A percentile compares a stretch with the other conserved stretches of the same genome.
These are phyloP conservation scores for Hesperia comma DNA, from an alignment of 2,888 invertebrate species.

Conservation along the genomic window DNA sequence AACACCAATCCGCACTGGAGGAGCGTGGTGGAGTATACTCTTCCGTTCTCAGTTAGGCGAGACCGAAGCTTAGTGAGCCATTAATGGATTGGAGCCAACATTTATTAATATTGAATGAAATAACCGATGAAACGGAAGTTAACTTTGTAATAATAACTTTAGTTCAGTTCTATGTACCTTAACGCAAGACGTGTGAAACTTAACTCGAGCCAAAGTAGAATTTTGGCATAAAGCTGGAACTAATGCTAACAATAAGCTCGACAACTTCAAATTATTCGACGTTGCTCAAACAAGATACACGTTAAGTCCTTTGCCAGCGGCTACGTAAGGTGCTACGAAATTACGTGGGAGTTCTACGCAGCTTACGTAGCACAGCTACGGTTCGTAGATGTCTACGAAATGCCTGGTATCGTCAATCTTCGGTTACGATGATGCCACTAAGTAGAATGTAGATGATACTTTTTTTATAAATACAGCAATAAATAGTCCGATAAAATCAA, in stretches of 20 bases:
- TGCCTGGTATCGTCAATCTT: conserved; percentile 21
- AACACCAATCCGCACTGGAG: too few species aligned
- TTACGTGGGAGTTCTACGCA: conserved; percentile 40
- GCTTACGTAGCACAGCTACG: conserved; percentile 40
- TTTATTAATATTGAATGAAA: too few species aligned
- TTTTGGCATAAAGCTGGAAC: conserved; percentile 4
- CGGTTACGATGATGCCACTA: conserved; percentile 11
- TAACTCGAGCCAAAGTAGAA: neutral
- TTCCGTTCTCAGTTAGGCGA: too few species aligned
- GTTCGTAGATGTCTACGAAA: conserved; percentile 27
- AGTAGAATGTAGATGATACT: too few species aligned
- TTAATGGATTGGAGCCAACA: too few species aligned
- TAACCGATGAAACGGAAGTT: too few species aligned
- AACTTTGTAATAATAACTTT: neutral
- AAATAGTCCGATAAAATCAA: too few species aligned
- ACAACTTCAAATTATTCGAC: conserved; percentile 3
- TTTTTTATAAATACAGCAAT: too few species aligned
- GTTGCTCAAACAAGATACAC: conserved; percentile 5
- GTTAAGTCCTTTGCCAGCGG: conserved; percentile 4
- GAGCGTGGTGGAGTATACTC: too few species aligned
- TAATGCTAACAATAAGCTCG: conserved; percentile 6
- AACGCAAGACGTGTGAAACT: neutral
- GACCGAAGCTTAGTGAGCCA: too few species aligned
- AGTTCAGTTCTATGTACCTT: neutral
- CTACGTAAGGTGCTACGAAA: conserved; percentile 34